Percentiles rank a stretch among this genome's conserved stretches.
Evolutionary conservation across 2,113 vertebrate genomes (phyloP).

Genomic region (Mohoua ochrocephala): DNA sequence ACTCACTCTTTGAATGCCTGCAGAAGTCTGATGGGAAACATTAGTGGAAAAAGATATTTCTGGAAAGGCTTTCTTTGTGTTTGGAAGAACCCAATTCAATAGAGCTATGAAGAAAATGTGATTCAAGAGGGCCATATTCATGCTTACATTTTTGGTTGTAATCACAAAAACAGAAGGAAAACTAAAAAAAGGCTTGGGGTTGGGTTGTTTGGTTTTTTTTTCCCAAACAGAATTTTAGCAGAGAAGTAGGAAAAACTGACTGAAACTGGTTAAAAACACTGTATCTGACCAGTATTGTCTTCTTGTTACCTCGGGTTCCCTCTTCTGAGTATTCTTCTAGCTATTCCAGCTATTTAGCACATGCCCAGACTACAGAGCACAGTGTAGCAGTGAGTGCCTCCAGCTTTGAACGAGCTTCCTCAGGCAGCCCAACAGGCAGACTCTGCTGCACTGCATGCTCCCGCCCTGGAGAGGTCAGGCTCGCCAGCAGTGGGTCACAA

Average conservation of each 20-base stretch:
- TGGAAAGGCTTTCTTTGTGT: not conserved
- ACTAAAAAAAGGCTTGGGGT: not conserved
- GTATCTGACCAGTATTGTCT: not conserved
- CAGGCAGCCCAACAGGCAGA: not conserved
- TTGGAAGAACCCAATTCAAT: not conserved
- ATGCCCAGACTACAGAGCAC: not conserved
- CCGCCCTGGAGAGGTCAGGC: not conserved
- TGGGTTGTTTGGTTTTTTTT: not conserved
- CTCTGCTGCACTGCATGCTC: not conserved
- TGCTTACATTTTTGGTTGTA: not conserved
- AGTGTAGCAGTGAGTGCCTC: fast-evolving
- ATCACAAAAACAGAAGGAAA: not conserved
- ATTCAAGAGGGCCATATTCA: not conserved
- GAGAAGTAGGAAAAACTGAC: not conserved
- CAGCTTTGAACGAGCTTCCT: not conserved
- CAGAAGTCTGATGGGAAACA: not conserved
- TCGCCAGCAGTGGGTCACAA: not conserved
- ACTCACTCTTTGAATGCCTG: not conserved
- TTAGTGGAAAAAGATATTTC: not conserved
- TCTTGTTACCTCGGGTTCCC: not conserved
- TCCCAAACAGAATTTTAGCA: not conserved
- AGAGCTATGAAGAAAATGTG: not conserved
- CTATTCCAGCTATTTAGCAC: not conserved
- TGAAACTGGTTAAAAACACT: not conserved
- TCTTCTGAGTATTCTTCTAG: not conserved